These are phyloP conservation scores for Cephalopachus bancanus DNA, from an alignment of 2,797 vertebrate genomes.

Conservation along the genomic window DNA sequence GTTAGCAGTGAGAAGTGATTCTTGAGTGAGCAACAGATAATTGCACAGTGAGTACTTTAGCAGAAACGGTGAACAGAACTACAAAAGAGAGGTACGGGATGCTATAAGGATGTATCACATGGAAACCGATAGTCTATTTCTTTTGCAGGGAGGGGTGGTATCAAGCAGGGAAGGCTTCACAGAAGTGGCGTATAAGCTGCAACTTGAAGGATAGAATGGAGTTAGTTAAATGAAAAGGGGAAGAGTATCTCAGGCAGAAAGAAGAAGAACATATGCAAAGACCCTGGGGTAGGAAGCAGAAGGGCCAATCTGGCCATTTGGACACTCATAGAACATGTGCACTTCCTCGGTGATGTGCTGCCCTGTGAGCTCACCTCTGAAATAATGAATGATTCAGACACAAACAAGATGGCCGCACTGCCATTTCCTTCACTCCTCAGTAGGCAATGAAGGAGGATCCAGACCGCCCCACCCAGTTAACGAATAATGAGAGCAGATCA, in stretches of 20 bases:
- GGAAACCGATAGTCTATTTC: background rate
- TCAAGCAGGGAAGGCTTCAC: background rate
- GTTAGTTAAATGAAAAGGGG: background rate
- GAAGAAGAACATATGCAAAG: background rate
- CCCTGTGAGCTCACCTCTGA: conserved; percentile 81
- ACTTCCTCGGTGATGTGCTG: conserved; percentile 71
- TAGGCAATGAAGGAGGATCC: background rate
- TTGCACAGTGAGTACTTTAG: background rate
- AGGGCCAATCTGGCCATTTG: background rate
- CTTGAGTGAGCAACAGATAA: background rate
- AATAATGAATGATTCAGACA: conserved; percentile 83
- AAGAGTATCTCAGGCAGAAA: background rate
- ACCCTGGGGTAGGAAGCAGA: background rate
- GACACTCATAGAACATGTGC: conserved; percentile 69
- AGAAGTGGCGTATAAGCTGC: background rate
- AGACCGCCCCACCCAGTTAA: background rate
- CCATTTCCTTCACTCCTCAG: background rate
- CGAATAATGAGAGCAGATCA: conserved; percentile 50
- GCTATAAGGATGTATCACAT: background rate
- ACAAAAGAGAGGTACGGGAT: background rate
- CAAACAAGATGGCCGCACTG: conserved; percentile 70
- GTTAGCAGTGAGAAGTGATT: background rate
- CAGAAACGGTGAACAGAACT: background rate
- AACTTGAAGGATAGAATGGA: background rate
- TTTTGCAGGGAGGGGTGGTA: too few species aligned